These are phyloP conservation scores for Apostichopus californicus DNA, from an alignment of 35 echinoderm and acorn worm genomes.

Conservation along the genomic window DNA sequence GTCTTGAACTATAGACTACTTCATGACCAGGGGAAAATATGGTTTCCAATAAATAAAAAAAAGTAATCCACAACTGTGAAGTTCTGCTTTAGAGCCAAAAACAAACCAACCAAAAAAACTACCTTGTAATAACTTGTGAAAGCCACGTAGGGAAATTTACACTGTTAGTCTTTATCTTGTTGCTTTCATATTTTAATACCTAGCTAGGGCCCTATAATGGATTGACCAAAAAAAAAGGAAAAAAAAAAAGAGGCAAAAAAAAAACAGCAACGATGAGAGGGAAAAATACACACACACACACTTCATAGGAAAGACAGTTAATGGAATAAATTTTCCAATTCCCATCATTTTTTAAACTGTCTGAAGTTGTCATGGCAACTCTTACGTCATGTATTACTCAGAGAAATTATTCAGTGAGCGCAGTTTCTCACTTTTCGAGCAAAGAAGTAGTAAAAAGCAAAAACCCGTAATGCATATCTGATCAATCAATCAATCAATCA, in stretches of 20 bases:
- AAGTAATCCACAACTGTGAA: no score
- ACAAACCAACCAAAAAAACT: no score
- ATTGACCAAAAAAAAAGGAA: slow-evolving; percentile 1
- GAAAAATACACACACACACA: not conserved
- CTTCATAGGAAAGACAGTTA: slow-evolving; percentile 26
- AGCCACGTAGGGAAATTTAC: no score
- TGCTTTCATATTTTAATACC: slow-evolving; percentile 3
- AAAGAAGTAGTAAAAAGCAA: not conserved
- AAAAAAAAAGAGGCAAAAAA: not conserved
- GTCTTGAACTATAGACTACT: no score
- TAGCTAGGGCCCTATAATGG: slow-evolving; percentile 17
- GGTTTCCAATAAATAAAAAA: no score
- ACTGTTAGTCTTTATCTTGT: not conserved
- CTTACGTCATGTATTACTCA: slow-evolving; percentile 52
- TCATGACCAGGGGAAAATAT: no score
- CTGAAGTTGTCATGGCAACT: slow-evolving; percentile 41
- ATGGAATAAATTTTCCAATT: slow-evolving; percentile 26
- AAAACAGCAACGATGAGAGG: not conserved
- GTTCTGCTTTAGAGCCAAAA: no score
- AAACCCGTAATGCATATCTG: slow-evolving; percentile 30
- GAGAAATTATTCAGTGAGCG: slow-evolving; percentile 33
- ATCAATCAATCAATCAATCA: slow-evolving; percentile 41
- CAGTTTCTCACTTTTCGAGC: slow-evolving; percentile 19
- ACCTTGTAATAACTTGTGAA: no score
- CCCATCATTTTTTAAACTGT: slow-evolving; percentile 39